Conservation (phyloP, 2,888 invertebrate genomes). For the Lydus trimaculatus region DNA sequence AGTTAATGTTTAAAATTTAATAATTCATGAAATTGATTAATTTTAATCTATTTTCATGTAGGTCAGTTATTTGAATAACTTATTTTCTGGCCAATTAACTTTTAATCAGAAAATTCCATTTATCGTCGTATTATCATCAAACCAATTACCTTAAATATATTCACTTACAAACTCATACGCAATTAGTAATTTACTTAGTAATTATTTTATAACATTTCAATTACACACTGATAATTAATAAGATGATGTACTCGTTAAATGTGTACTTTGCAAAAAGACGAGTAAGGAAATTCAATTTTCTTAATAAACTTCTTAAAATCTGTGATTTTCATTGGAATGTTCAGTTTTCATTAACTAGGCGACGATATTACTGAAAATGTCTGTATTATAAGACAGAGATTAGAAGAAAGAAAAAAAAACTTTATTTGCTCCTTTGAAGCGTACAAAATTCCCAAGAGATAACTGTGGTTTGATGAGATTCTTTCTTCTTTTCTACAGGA, state of each 20-base stretch:
- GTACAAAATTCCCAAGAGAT: slow-evolving; percentile 23
- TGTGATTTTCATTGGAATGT: background rate
- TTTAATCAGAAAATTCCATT: slow-evolving; percentile 9
- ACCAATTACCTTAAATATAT: background rate
- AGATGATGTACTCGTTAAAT: background rate
- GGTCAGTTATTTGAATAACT: background rate
- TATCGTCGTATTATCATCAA: background rate
- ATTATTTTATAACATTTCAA: slow-evolving; percentile 3
- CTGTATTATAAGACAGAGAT: background rate
- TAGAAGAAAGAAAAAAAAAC: slow-evolving; percentile 11
- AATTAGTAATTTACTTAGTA: background rate
- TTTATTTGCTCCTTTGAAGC: slow-evolving; percentile 18
- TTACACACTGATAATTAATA: background rate
- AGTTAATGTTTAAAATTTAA: background rate
- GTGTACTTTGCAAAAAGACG: background rate
- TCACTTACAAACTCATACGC: background rate
- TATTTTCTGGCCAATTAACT: background rate
- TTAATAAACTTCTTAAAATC: background rate
- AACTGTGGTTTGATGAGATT: slow-evolving; percentile 32
- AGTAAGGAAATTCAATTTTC: background rate
- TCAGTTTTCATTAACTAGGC: slow-evolving; percentile 5
- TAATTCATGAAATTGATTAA: background rate
- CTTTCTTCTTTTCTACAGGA: slow-evolving; percentile 17
- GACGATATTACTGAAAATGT: slow-evolving; percentile 7
- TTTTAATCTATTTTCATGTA: background rate